Percentiles rank a stretch among this genome's conserved stretches.
Evolutionary conservation across 2,888 invertebrate genomes (phyloP).

Genomic region (Nomada lathburiana): DNA sequence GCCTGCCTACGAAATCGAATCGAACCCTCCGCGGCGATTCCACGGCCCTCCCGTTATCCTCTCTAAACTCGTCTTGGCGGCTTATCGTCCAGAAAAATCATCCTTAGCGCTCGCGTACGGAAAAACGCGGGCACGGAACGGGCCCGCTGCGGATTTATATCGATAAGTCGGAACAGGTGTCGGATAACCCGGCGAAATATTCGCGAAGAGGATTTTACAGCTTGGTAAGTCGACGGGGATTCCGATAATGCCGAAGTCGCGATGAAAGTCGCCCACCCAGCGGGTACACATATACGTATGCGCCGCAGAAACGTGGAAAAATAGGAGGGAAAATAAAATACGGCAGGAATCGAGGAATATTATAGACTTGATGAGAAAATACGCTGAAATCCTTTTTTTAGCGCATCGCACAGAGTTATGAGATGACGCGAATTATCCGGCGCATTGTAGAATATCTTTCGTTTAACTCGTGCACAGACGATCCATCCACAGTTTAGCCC

Average conservation of each 20-base stretch:
- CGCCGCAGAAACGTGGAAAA: neutral
- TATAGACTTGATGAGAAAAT: neutral
- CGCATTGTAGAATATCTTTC: neutral
- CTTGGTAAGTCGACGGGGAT: constrained; percentile 52
- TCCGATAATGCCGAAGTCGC: constrained; percentile 38
- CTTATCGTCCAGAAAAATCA: constrained; percentile 4
- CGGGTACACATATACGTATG: neutral
- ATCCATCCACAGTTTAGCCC: too few relatives aligned
- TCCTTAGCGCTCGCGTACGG: neutral
- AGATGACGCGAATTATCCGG: neutral
- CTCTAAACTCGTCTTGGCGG: neutral
- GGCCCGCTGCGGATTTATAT: constrained; percentile 49
- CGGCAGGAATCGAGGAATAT: neutral
- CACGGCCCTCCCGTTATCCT: neutral
- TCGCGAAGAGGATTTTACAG: constrained; percentile 59
- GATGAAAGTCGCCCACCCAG: constrained; percentile 11
- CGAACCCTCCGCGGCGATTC: neutral
- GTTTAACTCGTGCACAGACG: too few relatives aligned
- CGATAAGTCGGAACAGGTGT: constrained; percentile 64
- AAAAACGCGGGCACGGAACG: constrained; percentile 7
- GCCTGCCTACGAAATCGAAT: too few relatives aligned
- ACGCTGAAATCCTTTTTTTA: too few relatives aligned
- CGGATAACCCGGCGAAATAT: constrained; percentile 59
- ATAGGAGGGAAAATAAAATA: constrained; percentile 15
- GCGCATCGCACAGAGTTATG: neutral